Percentiles rank a stretch among this genome's conserved stretches.
Evolutionary conservation across 2,888 invertebrate genomes (phyloP).

Genomic region (Seladonia tumulorum): DNA sequence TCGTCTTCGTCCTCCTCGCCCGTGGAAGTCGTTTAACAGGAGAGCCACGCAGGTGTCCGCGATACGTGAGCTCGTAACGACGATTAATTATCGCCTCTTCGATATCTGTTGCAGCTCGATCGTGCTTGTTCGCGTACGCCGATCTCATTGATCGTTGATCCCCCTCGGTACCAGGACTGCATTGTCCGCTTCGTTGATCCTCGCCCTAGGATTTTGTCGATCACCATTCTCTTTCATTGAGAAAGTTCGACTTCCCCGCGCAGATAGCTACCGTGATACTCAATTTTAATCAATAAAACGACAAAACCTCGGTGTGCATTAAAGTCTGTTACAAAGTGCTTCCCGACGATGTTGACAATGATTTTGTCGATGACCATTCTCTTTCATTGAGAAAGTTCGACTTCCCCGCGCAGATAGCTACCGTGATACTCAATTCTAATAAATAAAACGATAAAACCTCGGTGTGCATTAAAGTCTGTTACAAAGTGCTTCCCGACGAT

Average conservation of each 20-base stretch:
- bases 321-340: not conserved
- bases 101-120: not conserved
- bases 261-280: not conserved
- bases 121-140: not conserved
- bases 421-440: not conserved
- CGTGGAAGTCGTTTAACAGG: slow-evolving; percentile 31
- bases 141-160: slow-evolving; percentile 22
- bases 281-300: not conserved
- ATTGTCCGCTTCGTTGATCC: not conserved
- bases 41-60: slow-evolving; percentile 65
- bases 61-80: slow-evolving; percentile 35
- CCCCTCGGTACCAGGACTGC: not conserved
- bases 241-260: not conserved
- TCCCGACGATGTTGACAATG: no score
- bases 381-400: not conserved
- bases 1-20: slow-evolving; percentile 64
- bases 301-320: not conserved
- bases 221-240: not conserved
- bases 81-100: slow-evolving; percentile 22
- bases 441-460: not conserved
- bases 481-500: not conserved
- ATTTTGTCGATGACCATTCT: not conserved
- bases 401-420: not conserved
- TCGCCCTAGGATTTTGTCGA: not conserved
- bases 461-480: not conserved